Evolutionary conservation across 2,888 invertebrate genomes (phyloP).

Genomic region (Miltochrista miniata): DNA sequence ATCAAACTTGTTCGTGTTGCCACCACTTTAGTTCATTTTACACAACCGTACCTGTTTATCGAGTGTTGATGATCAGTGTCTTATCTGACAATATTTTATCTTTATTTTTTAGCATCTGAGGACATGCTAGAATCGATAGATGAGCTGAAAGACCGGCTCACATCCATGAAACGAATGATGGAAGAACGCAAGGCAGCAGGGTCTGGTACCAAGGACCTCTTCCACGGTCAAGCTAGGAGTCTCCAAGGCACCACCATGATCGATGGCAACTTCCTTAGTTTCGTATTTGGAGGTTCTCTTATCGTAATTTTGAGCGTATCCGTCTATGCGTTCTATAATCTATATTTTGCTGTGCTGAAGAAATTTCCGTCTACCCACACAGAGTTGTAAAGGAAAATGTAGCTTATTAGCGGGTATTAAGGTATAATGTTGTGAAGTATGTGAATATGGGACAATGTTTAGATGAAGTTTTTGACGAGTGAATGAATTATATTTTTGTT

Average conservation of each 20-base stretch:
- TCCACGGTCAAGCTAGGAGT: conserved; percentile 74
- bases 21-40: too few relatives aligned
- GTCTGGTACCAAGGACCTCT: conserved; percentile 73
- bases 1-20: too few relatives aligned
- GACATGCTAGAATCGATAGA: conserved; percentile 89
- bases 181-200: conserved; percentile 86
- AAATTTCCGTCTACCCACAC: conserved; percentile 92
- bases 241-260: conserved; percentile 86
- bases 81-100: not conserved
- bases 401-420: conserved; percentile 24
- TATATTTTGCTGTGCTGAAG: conserved; percentile 86
- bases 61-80: too few relatives aligned
- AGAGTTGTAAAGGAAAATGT: conserved; percentile 85
- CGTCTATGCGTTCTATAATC: conserved; percentile 92
- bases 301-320: conserved; percentile 91
- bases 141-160: conserved; percentile 89
- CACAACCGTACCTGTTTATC: too few relatives aligned
- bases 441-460: conserved; percentile 29
- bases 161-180: conserved; percentile 92
- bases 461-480: conserved; percentile 29
- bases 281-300: conserved; percentile 91
- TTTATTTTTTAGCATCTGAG: conserved; percentile 57
- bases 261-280: conserved; percentile 91
- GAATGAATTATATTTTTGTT: conserved; percentile 25
- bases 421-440: conserved; percentile 23